Percentiles rank a stretch among this genome's conserved stretches.
phyloP scores from a whole-genome alignment of 2,888 invertebrate species.

The Cylloceria caligata region DNA sequence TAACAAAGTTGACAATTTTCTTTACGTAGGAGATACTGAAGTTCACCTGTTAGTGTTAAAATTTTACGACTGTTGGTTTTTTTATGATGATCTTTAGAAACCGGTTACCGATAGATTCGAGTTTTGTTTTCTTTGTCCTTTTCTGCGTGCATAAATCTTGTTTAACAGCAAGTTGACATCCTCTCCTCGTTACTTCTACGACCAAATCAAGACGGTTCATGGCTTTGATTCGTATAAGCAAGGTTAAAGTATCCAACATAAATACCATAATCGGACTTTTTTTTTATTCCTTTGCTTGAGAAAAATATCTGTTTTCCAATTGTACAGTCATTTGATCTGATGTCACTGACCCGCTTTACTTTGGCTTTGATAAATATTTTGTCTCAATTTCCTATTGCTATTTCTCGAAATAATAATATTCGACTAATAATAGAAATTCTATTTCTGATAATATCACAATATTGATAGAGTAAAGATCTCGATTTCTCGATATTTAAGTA shows the following conservation, averaged over 20 bases:
- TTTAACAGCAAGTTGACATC: background rate
- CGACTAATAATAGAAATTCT: background rate
- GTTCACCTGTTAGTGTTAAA: background rate
- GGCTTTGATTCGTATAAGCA: background rate
- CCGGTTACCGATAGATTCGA: constrained; percentile 19
- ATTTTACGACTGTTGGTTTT: constrained; percentile 1
- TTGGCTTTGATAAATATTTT: background rate
- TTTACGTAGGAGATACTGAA: background rate
- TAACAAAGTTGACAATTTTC: constrained; percentile 11
- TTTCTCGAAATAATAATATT: background rate
- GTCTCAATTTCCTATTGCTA: background rate
- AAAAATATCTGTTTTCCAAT: background rate
- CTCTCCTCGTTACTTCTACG: background rate
- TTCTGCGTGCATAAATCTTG: constrained; percentile 12
- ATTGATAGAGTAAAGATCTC: background rate
- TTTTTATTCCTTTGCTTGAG: background rate
- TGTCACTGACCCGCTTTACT: background rate
- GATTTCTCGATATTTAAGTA: background rate
- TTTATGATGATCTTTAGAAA: too few relatives aligned
- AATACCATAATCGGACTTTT: background rate
- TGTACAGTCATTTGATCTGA: background rate
- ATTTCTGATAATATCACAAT: background rate
- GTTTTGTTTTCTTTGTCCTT: background rate
- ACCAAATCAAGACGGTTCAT: background rate
- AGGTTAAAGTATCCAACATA: background rate